These are phyloP conservation scores for Spilarctia lutea DNA, from an alignment of 2,888 invertebrate species.

Conservation along the genomic window DNA sequence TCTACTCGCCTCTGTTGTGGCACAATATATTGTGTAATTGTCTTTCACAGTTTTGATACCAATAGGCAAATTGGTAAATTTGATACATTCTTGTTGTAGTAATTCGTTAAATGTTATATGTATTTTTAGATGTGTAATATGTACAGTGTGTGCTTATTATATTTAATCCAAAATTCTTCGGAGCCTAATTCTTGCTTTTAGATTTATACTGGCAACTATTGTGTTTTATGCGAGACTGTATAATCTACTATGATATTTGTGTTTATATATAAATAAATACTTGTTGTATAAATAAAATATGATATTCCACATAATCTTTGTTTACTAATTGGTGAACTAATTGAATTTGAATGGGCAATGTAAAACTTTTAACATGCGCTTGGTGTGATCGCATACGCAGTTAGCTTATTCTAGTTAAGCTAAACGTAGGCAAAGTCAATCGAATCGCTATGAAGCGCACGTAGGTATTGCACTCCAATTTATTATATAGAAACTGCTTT, in stretches of 20 bases:
- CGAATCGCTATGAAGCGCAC: background rate
- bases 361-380: background rate
- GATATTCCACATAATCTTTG: constrained; percentile 38
- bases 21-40: constrained; percentile 26
- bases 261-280: constrained; percentile 44
- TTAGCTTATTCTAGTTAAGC: background rate
- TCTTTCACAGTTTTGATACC: constrained; percentile 10
- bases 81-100: constrained; percentile 19
- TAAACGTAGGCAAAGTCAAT: background rate
- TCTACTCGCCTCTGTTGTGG: constrained; percentile 34
- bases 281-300: constrained; percentile 52
- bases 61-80: constrained; percentile 25
- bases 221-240: constrained; percentile 36
- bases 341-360: background rate
- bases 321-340: constrained; percentile 22
- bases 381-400: background rate
- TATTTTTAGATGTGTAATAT: constrained; percentile 32
- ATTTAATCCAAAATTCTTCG: constrained; percentile 15
- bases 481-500: too few relatives aligned
- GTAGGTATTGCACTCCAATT: too few relatives aligned
- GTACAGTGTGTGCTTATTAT: constrained; percentile 30
- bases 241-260: constrained; percentile 34
- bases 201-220: constrained; percentile 42
- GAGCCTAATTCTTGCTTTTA: constrained; percentile 37
- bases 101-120: constrained; percentile 23